Percentiles rank a stretch among this genome's conserved stretches.
Conservation (phyloP, 2,888 invertebrate genomes). For the Pristionchus entomophagus region DNA sequence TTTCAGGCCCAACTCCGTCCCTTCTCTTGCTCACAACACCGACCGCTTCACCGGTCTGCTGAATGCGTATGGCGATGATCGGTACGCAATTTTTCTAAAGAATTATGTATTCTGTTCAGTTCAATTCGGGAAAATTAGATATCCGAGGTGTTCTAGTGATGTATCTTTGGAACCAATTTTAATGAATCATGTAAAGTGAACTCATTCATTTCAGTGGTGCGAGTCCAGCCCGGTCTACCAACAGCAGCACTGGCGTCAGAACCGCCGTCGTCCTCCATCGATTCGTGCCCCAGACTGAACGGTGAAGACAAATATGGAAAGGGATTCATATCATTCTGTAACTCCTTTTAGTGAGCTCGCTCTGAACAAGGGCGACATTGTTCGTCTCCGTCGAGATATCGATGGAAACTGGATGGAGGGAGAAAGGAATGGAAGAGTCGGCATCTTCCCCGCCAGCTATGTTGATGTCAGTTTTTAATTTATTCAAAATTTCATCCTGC, state of each 20-base stretch:
- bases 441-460: constrained; percentile 71
- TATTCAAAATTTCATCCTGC: background rate
- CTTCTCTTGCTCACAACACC: constrained; percentile 68
- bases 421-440: constrained; percentile 69
- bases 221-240: constrained; percentile 29
- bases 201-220: constrained; percentile 10
- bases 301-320: background rate
- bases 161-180: too few species aligned
- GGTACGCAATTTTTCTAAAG: too few species aligned
- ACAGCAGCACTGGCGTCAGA: background rate
- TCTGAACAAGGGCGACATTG: constrained; percentile 70
- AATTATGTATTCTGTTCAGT: too few species aligned
- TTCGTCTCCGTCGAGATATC: constrained; percentile 66
- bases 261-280: constrained; percentile 40
- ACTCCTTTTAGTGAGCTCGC: constrained; percentile 66
- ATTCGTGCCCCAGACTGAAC: constrained; percentile 46
- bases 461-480: constrained; percentile 61
- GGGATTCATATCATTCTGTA: background rate
- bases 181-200: too few species aligned
- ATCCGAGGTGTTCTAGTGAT: too few species aligned
- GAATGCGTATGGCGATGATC: constrained; percentile 56
- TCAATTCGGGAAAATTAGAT: too few species aligned
- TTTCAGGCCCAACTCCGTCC: constrained; percentile 64
- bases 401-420: constrained; percentile 73
- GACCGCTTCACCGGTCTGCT: constrained; percentile 68